Evolutionary conservation across 2,888 invertebrate genomes (phyloP).

Genomic region (Drosophila suboccidentalis): DNA sequence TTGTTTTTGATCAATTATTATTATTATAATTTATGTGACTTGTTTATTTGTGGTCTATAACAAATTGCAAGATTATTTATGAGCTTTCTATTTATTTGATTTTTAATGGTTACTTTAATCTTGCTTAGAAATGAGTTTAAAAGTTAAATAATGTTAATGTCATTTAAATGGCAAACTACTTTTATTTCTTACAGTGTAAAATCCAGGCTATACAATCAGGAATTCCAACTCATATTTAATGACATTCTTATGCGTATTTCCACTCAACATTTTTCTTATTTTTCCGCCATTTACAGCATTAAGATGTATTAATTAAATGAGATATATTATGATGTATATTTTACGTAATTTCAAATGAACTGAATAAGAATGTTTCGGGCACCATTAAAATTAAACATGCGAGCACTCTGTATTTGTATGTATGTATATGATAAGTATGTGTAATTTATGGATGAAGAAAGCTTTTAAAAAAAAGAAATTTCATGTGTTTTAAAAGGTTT

Average conservation of each 20-base stretch:
- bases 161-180: too few species aligned
- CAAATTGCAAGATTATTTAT: not conserved
- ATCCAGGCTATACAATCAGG: not conserved
- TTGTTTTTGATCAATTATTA: constrained; percentile 4
- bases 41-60: not conserved
- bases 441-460: constrained; percentile 60
- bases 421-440: constrained; percentile 32
- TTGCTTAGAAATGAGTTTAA: not conserved
- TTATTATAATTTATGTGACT: constrained; percentile 2
- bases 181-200: too few species aligned
- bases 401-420: not conserved
- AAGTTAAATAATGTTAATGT: too few species aligned
- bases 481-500: constrained; percentile 37
- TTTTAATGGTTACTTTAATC: not conserved
- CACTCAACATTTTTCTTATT: not conserved
- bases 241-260: not conserved
- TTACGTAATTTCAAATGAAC: constrained; percentile 60
- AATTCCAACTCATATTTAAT: not conserved
- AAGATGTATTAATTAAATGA: constrained; percentile 31
- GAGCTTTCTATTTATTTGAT: not conserved
- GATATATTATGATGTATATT: constrained; percentile 35
- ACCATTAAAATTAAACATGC: constrained; percentile 56
- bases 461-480: constrained; percentile 27
- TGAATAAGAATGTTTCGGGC: constrained; percentile 30
- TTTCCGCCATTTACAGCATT: constrained; percentile 7